Base-by-base conservation (phyloP, 1,140 invertebrate genomes). In the Drosophila ercepeae region DNA sequence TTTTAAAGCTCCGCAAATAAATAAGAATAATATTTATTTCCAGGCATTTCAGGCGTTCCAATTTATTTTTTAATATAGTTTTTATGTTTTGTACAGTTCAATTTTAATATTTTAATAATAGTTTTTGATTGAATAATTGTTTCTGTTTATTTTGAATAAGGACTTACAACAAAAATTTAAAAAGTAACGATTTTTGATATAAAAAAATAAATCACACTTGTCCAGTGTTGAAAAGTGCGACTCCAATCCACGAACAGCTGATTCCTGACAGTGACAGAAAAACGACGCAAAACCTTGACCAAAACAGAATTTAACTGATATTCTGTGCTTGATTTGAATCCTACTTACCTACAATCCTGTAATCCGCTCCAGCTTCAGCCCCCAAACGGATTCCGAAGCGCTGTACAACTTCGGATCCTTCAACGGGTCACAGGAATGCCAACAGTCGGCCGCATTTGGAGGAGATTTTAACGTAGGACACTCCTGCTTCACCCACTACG, bases 401-500 rank as follows among this genome's bases (percentile, higher is more conserved):
- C 11, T 55, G 2, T 36, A 14, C 21, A 9, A 52, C 1, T 53
- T 41, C 2, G 25, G 39, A 21, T 2, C 54, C 2, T 42, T 64
- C 16, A 1, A 7, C 25, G 55, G 55, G 0, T 9, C n/a, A n/a
- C 59, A 65, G 21, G 58, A 51, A 42, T 81, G 48, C 19, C 14
- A 59, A 21, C 61, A 44, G 25, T 23, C 9, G 13, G 50, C 41
- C 6, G 16, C 51, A 25, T 57, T 78, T 9, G 41, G 44, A 13
- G 70, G 63, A 18, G 63, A 64, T 44, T 58, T 49, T 5, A 45
- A 69, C 32, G 42, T 57, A n/a, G 23, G 25, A 1, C 63, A 52
- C 8, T 21, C 50, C 13, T 61, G 58, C 27, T 84, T 75, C 34
- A 58, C 42, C 2, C 54, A 73, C 44, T 76, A 59, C 72, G 63